Conservation (phyloP, 2,113 vertebrate species). For the Erinaceus europaeus region DNA sequence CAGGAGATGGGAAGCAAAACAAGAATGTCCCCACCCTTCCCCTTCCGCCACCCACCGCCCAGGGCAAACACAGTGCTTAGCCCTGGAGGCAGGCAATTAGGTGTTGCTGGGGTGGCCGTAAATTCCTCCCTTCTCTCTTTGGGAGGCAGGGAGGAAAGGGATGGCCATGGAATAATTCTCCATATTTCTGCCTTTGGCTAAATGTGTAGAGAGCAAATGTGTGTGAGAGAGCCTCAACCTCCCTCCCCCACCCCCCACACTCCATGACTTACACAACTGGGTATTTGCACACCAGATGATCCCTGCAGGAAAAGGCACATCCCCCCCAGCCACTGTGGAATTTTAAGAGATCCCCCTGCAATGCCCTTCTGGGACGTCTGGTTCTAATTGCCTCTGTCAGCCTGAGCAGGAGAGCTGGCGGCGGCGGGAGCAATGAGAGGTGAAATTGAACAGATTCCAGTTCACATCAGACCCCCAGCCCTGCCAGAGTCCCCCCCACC, state of each 20-base stretch:
- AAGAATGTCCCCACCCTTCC: background rate
- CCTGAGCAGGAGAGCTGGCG: conserved; percentile 46
- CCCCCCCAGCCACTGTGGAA: conserved; percentile 71
- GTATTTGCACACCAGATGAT: conserved; percentile 65
- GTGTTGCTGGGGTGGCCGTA: background rate
- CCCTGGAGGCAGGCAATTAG: conserved; percentile 36
- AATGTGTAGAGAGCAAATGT: background rate
- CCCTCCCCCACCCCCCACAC: background rate
- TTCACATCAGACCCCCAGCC: conserved; percentile 67
- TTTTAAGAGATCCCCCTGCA: conserved; percentile 70
- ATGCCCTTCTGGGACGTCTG: conserved; percentile 74
- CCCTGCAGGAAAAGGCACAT: conserved; percentile 65
- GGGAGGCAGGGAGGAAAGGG: conserved; percentile 16
- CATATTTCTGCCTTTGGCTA: conserved; percentile 4
- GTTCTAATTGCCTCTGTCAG: conserved; percentile 68
- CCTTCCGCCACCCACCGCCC: background rate
- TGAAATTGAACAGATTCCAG: conserved; percentile 76
- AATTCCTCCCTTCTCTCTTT: conserved; percentile 22
- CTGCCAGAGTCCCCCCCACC: conserved; percentile 50
- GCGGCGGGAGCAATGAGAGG: conserved; percentile 71
- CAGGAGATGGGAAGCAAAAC: background rate
- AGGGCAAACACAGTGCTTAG: background rate
- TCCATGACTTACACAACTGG: conserved; percentile 14
- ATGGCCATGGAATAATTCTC: background rate
- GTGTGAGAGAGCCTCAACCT: background rate